These are phyloP conservation scores for silkworm (Bombyx mori) DNA, from an alignment of 1,140 invertebrate genomes.

Conservation along the genomic window ASM3026992v2 NC_085132.1:3848501-3849000, in stretches of 20 bases:
- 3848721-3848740: constrained; percentile 37
- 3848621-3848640: background rate
- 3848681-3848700: constrained; percentile 69
- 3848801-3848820: constrained; percentile 57
- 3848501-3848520: constrained; percentile 22
- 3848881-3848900: constrained; percentile 91
- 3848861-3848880: constrained; percentile 93
- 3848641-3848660: too few relatives aligned
- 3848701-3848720: constrained; percentile 59
- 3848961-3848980: constrained; percentile 73
- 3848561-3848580: background rate
- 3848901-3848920: constrained; percentile 74
- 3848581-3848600: constrained; percentile 4
- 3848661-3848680: constrained; percentile 29
- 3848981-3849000: constrained; percentile 32
- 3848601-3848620: background rate
- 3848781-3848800: constrained; percentile 62
- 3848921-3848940: constrained; percentile 59
- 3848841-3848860: constrained; percentile 64
- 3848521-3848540: background rate
- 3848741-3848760: constrained; percentile 37
- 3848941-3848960: constrained; percentile 75
- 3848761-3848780: constrained; percentile 52
- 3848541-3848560: background rate
- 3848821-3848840: constrained; percentile 50